phyloP scores from a whole-genome alignment of 2,797 vertebrate genomes.

The Liasis olivaceus region DNA sequence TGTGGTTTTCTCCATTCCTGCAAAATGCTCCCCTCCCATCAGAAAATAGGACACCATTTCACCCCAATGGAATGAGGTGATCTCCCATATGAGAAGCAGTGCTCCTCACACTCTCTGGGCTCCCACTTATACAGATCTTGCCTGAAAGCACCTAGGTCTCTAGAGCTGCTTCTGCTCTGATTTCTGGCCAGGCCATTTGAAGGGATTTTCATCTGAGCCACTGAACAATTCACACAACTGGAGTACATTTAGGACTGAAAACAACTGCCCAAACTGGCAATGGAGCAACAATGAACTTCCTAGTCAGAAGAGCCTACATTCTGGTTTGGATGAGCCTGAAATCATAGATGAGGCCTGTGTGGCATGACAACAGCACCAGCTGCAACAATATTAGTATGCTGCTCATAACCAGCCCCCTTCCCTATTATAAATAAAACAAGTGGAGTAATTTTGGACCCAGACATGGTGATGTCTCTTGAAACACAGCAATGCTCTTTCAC shows the following conservation, averaged over 20 bases:
- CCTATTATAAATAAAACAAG: conserved; percentile 74
- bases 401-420: conserved; percentile 34
- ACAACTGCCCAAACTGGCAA: neutral
- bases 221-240: neutral
- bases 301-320: neutral
- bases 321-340: neutral
- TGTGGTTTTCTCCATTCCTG: neutral
- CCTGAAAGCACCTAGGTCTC: neutral
- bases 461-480: conserved; percentile 67
- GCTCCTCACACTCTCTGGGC: neutral
- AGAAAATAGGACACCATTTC: neutral
- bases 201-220: neutral
- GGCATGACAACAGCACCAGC: conserved; percentile 51
- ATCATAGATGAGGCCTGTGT: conserved; percentile 1
- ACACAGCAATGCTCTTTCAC: conserved; percentile 74
- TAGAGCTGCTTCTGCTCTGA: neutral
- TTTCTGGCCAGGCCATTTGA: neutral
- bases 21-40: neutral
- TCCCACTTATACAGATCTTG: neutral
- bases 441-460: conserved; percentile 69
- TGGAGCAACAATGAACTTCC: conserved; percentile 13
- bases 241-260: neutral
- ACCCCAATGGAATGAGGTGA: neutral
- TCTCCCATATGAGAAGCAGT: neutral
- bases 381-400: conserved; percentile 69